Evolutionary conservation across 2,888 invertebrate species (phyloP), one percentile per base, ranked within the genome.

Genomic region (Cephonodes hylas): DNA sequence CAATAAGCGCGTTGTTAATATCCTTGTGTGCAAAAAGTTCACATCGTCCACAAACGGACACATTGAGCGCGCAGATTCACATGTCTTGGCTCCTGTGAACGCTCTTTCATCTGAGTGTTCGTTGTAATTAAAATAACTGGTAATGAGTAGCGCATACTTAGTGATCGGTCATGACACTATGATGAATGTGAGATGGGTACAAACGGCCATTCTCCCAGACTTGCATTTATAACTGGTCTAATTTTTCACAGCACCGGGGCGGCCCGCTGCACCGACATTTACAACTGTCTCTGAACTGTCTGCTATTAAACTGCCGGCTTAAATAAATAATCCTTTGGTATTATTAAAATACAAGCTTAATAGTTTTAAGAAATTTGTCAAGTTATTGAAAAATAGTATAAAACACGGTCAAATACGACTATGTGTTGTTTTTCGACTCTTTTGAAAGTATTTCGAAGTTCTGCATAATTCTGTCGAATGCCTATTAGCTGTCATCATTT

Each of bases 101-200:
- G 63, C 69, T 70, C 70, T 72, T 68, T 66, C 64, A 60, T 60
- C 53, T 27, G 27, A 53, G 74, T 68, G 72, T 73, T 72, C 66
- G 67, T 70, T 75, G 80, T 77, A 85, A 86, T 85, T 83, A 85
- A 83, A 85, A 85, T 86, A 84, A 78, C 84, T 82, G 77, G 81
- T 85, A 85, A 85, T 83, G 82, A 83, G 82, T 76, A 74, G 80
- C 76, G 77, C 84, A 83, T 84, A 77, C 81, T 70, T 70, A 74
- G 77, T 66, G 75, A 76, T 72, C 72, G 79, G 73, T 71, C 76
- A 77, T 77, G 80, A 74, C 77, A 71, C 65, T 64, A 74, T 81
- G 82, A 81, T 79, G 75, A 72, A 81, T 74, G 59, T 48, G 38
- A 46, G 38, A 56, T 46, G 57, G 38, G 46, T 60, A 42, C 59